These are phyloP conservation scores for Metridium senile DNA, from an alignment of 92 coral and sea anemone genomes.

Conservation along the genomic window DNA sequence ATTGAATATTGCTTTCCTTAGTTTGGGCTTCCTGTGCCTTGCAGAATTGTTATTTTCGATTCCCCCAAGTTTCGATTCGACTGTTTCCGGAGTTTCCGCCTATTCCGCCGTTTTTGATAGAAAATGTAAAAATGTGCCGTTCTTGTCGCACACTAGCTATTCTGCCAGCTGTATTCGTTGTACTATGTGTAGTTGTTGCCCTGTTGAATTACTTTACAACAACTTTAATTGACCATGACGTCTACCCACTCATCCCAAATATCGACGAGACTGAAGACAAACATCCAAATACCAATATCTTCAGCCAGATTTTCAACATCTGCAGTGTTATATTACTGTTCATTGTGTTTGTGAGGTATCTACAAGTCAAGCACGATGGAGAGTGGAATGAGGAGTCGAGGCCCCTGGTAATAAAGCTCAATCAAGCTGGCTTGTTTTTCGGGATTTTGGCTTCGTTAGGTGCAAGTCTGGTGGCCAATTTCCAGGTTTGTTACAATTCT, in stretches of 20 bases:
- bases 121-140: slow-evolving; percentile 10
- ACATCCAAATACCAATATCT: slow-evolving; percentile 82
- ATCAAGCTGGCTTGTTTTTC: slow-evolving; percentile 58
- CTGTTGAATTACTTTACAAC: slow-evolving; percentile 68
- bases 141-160: slow-evolving; percentile 59
- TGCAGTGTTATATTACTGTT: slow-evolving; percentile 60
- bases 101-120: background rate
- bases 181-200: slow-evolving; percentile 52
- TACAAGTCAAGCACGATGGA: slow-evolving; percentile 87
- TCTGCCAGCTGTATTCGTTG: slow-evolving; percentile 66
- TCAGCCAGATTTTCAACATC: slow-evolving; percentile 75
- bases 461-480: slow-evolving; percentile 81
- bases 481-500: slow-evolving; percentile 74
- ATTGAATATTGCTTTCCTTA: background rate
- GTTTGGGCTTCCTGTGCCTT: background rate
- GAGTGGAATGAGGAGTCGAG: slow-evolving; percentile 84
- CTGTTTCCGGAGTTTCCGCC: background rate
- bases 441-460: slow-evolving; percentile 77
- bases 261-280: slow-evolving; percentile 67
- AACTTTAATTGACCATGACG: slow-evolving; percentile 32
- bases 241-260: slow-evolving; percentile 78
- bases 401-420: slow-evolving; percentile 56
- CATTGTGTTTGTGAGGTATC: slow-evolving; percentile 66
- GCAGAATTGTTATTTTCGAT: background rate
- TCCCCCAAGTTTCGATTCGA: background rate